These are phyloP conservation scores for Pachyuromys duprasi DNA, from an alignment of 2,797 vertebrate species.

Conservation along the genomic window DNA sequence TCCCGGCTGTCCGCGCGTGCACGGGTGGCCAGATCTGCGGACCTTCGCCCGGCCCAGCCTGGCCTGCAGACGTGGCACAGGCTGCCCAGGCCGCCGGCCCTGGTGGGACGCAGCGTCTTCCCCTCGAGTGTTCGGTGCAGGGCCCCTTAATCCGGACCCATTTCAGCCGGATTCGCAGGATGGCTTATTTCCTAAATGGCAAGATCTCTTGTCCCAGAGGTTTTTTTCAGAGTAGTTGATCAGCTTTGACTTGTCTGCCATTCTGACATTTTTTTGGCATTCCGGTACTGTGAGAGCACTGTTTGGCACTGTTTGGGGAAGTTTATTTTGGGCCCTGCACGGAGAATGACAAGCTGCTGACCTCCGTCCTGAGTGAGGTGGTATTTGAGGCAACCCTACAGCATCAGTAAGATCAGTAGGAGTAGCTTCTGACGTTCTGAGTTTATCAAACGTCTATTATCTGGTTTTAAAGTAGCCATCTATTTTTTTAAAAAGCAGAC, in stretches of 20 bases:
- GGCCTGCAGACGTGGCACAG: constrained; percentile 79
- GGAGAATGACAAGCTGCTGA: background rate
- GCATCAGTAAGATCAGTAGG: background rate
- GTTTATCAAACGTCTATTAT: background rate
- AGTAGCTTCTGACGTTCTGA: background rate
- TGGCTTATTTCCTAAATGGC: background rate
- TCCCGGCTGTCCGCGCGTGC: background rate
- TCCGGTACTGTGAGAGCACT: background rate
- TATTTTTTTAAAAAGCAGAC: background rate
- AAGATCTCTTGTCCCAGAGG: background rate
- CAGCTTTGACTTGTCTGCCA: background rate
- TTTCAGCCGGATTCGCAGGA: background rate
- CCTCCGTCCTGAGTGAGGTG: background rate
- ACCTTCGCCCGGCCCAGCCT: constrained; percentile 29
- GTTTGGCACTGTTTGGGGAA: background rate
- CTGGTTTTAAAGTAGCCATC: background rate
- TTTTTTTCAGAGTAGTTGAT: background rate
- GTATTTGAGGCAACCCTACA: background rate
- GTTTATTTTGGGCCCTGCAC: constrained; percentile 36
- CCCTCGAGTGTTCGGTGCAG: background rate
- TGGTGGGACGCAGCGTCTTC: background rate
- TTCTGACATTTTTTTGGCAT: background rate
- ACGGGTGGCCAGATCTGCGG: background rate
- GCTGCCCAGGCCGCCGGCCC: background rate
- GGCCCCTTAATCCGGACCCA: background rate